Percentiles rank a stretch among this genome's conserved stretches.
phyloP scores from a whole-genome alignment of 2,888 invertebrate genomes.

The Perizoma flavofasciatum region DNA sequence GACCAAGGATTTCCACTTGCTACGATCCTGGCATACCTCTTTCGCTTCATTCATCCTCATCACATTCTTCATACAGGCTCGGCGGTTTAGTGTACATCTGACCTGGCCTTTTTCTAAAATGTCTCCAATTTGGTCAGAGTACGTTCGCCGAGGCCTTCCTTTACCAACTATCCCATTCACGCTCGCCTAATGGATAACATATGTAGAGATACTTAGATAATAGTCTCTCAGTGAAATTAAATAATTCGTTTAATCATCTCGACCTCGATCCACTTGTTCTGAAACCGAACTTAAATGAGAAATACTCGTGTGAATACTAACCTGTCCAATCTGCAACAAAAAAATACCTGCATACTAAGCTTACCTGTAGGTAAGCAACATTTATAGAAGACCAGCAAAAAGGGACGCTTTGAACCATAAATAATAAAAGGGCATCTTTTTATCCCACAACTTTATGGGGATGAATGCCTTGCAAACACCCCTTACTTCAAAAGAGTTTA shows the following conservation, averaged over 20 bases:
- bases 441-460: conserved; percentile 55
- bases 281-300: conserved; percentile 54
- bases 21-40: no score
- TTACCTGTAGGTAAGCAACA: conserved; percentile 18
- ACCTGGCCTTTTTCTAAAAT: no score
- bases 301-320: conserved; percentile 64
- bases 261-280: conserved; percentile 60
- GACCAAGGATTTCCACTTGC: no score
- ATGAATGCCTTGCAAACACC: conserved; percentile 49
- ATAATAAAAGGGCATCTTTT: conserved; percentile 69
- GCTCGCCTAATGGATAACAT: no score
- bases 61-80: no score
- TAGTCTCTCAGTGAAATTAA: no score
- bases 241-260: conserved; percentile 65
- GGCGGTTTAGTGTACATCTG: no score
- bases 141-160: no score
- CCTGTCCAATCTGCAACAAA: conserved; percentile 42
- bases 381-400: conserved; percentile 54
- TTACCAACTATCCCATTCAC: no score
- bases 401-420: conserved; percentile 63
- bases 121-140: no score
- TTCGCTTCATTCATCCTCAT: no score
- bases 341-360: conserved; percentile 38
- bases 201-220: no score
- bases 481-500: conserved; percentile 38